Base-by-base conservation (phyloP, 1,140 invertebrate genomes). In the Sarcophaga bullata region DNA sequence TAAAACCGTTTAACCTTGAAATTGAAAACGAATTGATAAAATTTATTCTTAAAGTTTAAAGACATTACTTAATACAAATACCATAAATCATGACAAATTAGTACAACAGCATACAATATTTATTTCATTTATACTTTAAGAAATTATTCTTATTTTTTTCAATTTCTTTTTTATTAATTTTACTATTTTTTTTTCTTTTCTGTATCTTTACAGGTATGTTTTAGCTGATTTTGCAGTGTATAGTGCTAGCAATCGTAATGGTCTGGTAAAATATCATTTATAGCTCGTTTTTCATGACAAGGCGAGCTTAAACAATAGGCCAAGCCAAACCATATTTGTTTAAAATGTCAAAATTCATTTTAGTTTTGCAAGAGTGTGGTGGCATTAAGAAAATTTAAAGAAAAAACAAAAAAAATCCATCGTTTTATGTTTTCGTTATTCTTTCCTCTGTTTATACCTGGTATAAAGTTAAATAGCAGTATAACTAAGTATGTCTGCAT, bases 51-150 rank as follows among this genome's bases (percentile, higher is more conserved):
- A 62, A 68, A 25, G 10, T 68, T 68, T 68, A 68, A 68, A 68
- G 9, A 2, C 8, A 7, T 68, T 78, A 11, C n/a, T 11, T 25
- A 50, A 50, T 17, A 49, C 6, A 9, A 25, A 25, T 25, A 19
- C 37, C 37, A 17, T 17, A 25, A 78, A 78, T 78, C 19, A 50
- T 78, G 48, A 50, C 75, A 78, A 78, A 78, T 78, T 78, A 76
- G 15, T 49, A 46, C n/a, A 47, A 46, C 46, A 13, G 8, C 25
- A 46, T 37, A 46, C 37, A 15, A 46, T 47, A 46, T 11, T 47
- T 10, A 10, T 6, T 73, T 46, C 9, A 49, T 76, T 46, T n/a
- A n/a, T n/a, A n/a, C n/a, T n/a, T n/a, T n/a, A n/a, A n/a, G n/a
- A n/a, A 49, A 49, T 8, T 49, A 15, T n/a, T 62, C 11, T n/a